phyloP scores from a whole-genome alignment of 2,797 vertebrate species.

The Notolepis coatsorum region DNA sequence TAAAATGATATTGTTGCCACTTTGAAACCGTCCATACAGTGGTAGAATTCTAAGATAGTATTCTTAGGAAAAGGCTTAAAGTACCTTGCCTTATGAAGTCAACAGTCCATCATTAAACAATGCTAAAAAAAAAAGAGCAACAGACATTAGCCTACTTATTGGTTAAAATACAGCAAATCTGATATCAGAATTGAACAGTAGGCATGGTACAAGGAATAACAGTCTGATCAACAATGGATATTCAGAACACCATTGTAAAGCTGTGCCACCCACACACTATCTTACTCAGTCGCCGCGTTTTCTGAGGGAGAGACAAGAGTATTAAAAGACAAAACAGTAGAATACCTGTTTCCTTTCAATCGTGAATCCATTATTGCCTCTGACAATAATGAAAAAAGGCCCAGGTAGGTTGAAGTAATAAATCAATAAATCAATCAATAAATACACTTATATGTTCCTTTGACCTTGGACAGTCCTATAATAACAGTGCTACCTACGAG shows the following conservation, averaged over 20 bases:
- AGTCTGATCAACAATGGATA: conserved; percentile 50
- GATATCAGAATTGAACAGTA: conserved; percentile 32
- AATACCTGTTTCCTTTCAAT: conserved; percentile 21
- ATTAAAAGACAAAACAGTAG: conserved; percentile 37
- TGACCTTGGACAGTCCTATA: not conserved
- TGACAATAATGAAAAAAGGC: conserved; percentile 15
- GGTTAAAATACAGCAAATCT: conserved; percentile 43
- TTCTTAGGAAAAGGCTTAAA: conserved; percentile 51
- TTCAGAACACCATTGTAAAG: conserved; percentile 49
- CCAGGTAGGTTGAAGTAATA: conserved; percentile 38
- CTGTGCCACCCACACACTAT: conserved; percentile 50
- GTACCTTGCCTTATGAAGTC: conserved; percentile 48
- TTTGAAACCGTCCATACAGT: too few relatives aligned
- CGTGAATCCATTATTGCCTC: conserved; percentile 30
- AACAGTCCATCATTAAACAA: conserved; percentile 38
- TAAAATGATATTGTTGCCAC: too few relatives aligned
- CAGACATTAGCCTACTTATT: conserved; percentile 1
- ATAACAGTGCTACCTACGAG: too few relatives aligned
- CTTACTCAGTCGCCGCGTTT: conserved; percentile 30
- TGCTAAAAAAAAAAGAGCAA: conserved; percentile 37
- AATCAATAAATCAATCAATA: conserved; percentile 9
- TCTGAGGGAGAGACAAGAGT: conserved; percentile 32
- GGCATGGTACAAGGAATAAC: conserved; percentile 46
- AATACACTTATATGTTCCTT: conserved; percentile 1
- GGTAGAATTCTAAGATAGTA: too few relatives aligned